Base-by-base conservation (phyloP, 2,888 invertebrate species). In the Pilophorus perplexus region DNA sequence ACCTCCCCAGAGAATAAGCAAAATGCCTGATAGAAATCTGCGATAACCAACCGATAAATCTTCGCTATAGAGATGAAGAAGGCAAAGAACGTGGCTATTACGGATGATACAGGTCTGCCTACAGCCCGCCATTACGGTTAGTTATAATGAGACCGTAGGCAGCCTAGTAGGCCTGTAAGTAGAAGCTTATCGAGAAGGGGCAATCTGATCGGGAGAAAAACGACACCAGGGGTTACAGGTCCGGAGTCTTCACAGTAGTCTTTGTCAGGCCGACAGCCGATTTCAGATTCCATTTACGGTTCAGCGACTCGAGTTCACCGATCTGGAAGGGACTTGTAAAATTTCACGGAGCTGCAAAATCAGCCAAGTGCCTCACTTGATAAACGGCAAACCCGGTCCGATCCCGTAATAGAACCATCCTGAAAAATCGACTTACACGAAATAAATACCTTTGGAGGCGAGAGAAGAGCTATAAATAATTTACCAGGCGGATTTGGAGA, bases 391-490 rank as follows among this genome's bases (percentile, higher is more conserved):
- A n/a, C n/a, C n/a, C n/a, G n/a, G n/a, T n/a, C n/a, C n/a, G n/a
- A n/a, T n/a, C n/a, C n/a, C n/a, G n/a, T n/a, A n/a, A n/a, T n/a
- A n/a, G n/a, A n/a, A n/a, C n/a, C n/a, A n/a, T n/a, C n/a, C n/a
- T n/a, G n/a, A n/a, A n/a, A n/a, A n/a, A n/a, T n/a, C n/a, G n/a
- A n/a, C n/a, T n/a, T n/a, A n/a, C n/a, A n/a, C n/a, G n/a, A n/a
- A n/a, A n/a, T n/a, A n/a, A n/a, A n/a, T n/a, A n/a, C n/a, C n/a
- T n/a, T n/a, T n/a, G n/a, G n/a, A n/a, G n/a, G n/a, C n/a, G n/a
- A n/a, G n/a, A n/a, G n/a, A n/a, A n/a, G n/a, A n/a, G n/a, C 50
- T 50, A 50, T 50, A 50, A 50, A 50, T 50, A 50, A 50, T n/a
- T n/a, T n/a, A n/a, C n/a, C n/a, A n/a, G n/a, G n/a, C n/a, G n/a